A percentile compares a stretch with the other conserved stretches of the same genome.
Conservation (phyloP, 2,888 invertebrate species). For the Drosophila austrosaltans region DNA sequence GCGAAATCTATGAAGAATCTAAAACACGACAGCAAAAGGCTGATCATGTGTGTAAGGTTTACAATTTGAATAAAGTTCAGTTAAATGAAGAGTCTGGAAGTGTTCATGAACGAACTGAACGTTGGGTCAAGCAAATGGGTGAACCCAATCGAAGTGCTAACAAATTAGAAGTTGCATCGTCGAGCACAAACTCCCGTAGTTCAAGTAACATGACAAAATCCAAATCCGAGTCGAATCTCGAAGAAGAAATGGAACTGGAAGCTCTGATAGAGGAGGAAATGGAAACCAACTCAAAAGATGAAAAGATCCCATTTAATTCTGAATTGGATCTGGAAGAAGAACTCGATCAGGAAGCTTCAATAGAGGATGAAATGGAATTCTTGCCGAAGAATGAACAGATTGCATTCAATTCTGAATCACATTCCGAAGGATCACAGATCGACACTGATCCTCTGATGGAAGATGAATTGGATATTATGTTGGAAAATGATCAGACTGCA, state of each 20-base stretch:
- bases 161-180: conserved; percentile 6
- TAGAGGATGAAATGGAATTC: neutral
- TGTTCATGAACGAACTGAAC: conserved; percentile 26
- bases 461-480: conserved; percentile 1
- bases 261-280: neutral
- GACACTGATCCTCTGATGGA: neutral
- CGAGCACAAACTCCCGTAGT: neutral
- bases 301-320: too few species aligned
- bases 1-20: conserved; percentile 62
- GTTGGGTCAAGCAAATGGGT: conserved; percentile 34
- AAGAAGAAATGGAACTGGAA: neutral
- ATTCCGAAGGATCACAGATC: neutral
- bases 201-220: neutral
- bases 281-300: neutral
- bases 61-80: conserved; percentile 27
- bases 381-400: neutral
- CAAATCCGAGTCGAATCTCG: neutral
- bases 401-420: neutral
- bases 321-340: neutral
- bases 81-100: neutral
- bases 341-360: neutral
- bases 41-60: conserved; percentile 37
- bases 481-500: neutral
- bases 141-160: conserved; percentile 12
- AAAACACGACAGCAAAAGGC: conserved; percentile 50